A percentile compares a stretch with the other conserved stretches of the same genome.
Conservation (phyloP, 1,140 invertebrate species). For the Choristoneura fumiferana region DNA sequence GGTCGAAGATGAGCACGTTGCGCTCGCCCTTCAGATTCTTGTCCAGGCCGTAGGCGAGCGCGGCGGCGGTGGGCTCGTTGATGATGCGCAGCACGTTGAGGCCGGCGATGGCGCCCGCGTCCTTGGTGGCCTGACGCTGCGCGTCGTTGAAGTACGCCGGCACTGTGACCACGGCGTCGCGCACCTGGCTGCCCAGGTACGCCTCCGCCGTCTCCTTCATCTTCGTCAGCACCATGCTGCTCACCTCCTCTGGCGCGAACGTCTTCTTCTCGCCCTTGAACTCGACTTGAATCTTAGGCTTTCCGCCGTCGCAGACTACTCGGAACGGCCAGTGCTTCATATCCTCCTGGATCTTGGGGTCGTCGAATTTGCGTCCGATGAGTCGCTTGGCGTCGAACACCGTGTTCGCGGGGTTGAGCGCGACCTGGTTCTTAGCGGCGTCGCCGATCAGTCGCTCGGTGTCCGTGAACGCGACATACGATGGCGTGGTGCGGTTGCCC, state of each 20-base stretch:
- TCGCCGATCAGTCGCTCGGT: constrained; percentile 90
- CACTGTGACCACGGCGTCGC: too few relatives aligned
- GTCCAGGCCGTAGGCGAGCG: constrained; percentile 85
- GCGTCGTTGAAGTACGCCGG: constrained; percentile 81
- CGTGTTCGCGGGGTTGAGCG: too few relatives aligned
- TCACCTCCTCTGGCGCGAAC: constrained; percentile 86
- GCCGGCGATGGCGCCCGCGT: constrained; percentile 82
- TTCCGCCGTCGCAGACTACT: constrained; percentile 80
- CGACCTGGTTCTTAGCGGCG: constrained; percentile 77
- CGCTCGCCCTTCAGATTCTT: constrained; percentile 83
- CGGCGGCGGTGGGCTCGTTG: constrained; percentile 85
- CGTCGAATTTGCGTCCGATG: constrained; percentile 85
- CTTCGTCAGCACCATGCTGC: constrained; percentile 86
- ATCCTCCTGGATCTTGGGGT: constrained; percentile 65
- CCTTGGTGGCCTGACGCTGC: constrained; percentile 81
- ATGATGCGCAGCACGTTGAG: constrained; percentile 83
- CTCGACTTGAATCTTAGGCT: constrained; percentile 83
- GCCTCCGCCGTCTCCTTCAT: constrained; percentile 81
- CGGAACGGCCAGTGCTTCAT: constrained; percentile 83
- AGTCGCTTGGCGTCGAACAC: constrained; percentile 80
- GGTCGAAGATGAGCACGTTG: constrained; percentile 69
- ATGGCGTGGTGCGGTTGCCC: constrained; percentile 92
- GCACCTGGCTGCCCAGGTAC: too few relatives aligned
- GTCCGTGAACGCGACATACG: constrained; percentile 91
- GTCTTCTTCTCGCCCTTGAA: constrained; percentile 87